These are phyloP conservation scores for Pachycephala philippinensis DNA, from an alignment of 2,113 vertebrate species.

Conservation along the genomic window DNA sequence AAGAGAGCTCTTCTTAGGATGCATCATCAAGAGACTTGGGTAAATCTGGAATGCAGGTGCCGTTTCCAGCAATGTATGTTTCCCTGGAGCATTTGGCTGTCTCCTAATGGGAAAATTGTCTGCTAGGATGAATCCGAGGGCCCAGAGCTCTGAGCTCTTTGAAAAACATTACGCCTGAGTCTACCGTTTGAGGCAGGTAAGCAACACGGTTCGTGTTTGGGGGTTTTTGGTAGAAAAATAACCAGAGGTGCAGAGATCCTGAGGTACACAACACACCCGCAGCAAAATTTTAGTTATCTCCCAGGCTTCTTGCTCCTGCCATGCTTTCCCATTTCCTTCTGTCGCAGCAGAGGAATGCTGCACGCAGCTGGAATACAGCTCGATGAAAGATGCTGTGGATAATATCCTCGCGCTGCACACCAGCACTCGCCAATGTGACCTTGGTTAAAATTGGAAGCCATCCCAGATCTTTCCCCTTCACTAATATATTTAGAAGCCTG, in stretches of 20 bases:
- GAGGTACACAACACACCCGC: not conserved
- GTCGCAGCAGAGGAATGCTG: not conserved
- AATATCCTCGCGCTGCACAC: not conserved
- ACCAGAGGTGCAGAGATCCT: not conserved
- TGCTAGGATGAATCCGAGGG: conserved; percentile 5
- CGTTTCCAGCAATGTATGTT: not conserved
- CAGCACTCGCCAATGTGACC: conserved; percentile 28
- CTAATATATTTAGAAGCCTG: conserved; percentile 54
- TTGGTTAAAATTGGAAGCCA: conserved; percentile 50
- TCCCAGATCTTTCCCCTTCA: conserved; percentile 35
- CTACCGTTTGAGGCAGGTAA: not conserved
- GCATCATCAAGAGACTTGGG: conserved; percentile 47
- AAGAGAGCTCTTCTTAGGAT: conserved; percentile 28
- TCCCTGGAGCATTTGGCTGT: conserved; percentile 59
- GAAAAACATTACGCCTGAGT: not conserved
- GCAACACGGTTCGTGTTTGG: not conserved
- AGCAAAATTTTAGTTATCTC: not conserved
- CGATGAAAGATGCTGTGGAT: not conserved
- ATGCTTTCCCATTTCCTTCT: not conserved
- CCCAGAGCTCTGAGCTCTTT: conserved; percentile 15
- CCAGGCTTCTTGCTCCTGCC: not conserved
- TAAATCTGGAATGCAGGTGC: conserved; percentile 37
- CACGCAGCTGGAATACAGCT: not conserved
- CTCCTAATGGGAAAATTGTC: conserved; percentile 46
- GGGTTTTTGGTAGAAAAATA: not conserved